Percentiles rank a stretch among this genome's conserved stretches.
Conservation (phyloP, 2,888 invertebrate genomes). For the Anticlea derivata region DNA sequence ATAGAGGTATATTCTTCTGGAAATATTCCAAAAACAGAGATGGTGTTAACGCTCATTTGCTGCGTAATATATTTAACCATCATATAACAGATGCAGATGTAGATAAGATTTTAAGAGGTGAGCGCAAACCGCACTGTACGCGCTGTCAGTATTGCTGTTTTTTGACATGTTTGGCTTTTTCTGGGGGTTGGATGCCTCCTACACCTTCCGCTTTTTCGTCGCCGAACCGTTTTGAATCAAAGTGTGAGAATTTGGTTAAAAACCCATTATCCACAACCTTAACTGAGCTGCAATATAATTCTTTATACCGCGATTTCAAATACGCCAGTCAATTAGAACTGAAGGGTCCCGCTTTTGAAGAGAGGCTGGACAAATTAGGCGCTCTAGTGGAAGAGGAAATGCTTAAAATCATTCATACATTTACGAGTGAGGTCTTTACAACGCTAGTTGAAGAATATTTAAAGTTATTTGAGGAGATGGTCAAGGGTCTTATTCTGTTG, state of each 20-base stretch:
- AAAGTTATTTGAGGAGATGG: slow-evolving; percentile 21
- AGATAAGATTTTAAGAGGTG: background rate
- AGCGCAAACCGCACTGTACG: slow-evolving; percentile 14
- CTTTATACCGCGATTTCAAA: slow-evolving; percentile 20
- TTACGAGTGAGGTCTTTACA: slow-evolving; percentile 13
- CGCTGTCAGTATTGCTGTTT: slow-evolving; percentile 15
- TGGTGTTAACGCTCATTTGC: background rate
- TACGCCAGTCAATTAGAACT: slow-evolving; percentile 19
- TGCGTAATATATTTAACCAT: background rate
- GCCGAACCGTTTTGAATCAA: background rate
- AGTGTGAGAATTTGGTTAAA: background rate
- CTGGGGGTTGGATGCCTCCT: slow-evolving; percentile 14
- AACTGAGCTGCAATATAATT: slow-evolving; percentile 16
- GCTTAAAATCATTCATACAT: slow-evolving; percentile 16
- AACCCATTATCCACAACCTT: background rate
- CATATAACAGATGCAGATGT: slow-evolving; percentile 3
- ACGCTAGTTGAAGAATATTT: slow-evolving; percentile 19
- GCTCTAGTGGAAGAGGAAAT: slow-evolving; percentile 11
- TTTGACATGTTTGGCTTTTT: slow-evolving; percentile 3
- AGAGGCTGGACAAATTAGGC: background rate
- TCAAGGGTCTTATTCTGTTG: slow-evolving; percentile 16
- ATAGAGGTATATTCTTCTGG: slow-evolving; percentile 3
- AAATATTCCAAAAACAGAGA: slow-evolving; percentile 11
- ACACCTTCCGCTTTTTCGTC: slow-evolving; percentile 15
- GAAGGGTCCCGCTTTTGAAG: background rate